A percentile compares a stretch with the other conserved stretches of the same genome.
These are phyloP conservation scores for Flexamia atlantica DNA, from an alignment of 2,888 invertebrate genomes.

Conservation along the genomic window DNA sequence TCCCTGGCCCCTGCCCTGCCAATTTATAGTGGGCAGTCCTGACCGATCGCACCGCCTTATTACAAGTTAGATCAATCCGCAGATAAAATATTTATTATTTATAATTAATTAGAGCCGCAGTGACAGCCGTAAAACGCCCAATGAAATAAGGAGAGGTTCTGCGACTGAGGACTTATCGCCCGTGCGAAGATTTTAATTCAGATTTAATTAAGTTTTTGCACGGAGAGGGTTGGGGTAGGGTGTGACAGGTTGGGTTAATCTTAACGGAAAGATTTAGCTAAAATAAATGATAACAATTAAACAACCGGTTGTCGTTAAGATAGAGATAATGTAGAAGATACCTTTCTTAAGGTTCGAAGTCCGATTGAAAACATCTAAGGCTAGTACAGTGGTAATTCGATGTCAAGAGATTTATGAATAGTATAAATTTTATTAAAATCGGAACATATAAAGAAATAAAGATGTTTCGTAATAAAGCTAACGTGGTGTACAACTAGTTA, in stretches of 20 bases:
- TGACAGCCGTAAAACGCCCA: constrained; percentile 15
- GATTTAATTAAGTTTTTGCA: constrained; percentile 42
- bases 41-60: constrained; percentile 36
- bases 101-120: constrained; percentile 35
- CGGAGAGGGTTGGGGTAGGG: not conserved
- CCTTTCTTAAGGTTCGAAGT: too few species aligned
- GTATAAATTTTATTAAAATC: too few species aligned
- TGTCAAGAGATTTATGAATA: too few species aligned
- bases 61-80: constrained; percentile 31
- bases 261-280: too few species aligned
- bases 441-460: too few species aligned
- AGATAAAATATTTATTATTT: constrained; percentile 47
- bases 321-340: too few species aligned
- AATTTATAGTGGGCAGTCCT: constrained; percentile 24
- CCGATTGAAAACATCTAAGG: too few species aligned
- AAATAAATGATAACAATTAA: too few species aligned
- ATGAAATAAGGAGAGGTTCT: not conserved
- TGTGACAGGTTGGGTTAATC: not conserved
- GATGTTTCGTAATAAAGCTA: too few species aligned
- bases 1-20: not conserved
- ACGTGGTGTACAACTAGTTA: too few species aligned
- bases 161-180: not conserved
- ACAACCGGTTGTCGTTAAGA: too few species aligned
- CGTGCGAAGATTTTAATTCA: constrained; percentile 25
- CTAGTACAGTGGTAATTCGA: too few species aligned